These are phyloP conservation scores for Molossus molossus DNA, from an alignment of 2,797 vertebrate species.

Conservation along the genomic window DNA sequence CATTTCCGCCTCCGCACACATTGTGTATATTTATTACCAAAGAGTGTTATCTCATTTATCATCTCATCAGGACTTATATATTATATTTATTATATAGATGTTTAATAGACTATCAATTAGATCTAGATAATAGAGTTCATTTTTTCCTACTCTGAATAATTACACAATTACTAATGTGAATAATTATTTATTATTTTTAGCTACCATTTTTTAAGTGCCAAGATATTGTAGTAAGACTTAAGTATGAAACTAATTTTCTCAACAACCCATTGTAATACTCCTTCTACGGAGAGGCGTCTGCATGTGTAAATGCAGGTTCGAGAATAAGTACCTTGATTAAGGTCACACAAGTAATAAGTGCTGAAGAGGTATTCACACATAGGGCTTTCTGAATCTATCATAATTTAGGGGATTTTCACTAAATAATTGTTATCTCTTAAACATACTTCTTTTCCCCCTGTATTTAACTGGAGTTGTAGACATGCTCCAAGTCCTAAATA, in stretches of 20 bases:
- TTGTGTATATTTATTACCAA: constrained; percentile 51
- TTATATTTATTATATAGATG: constrained; percentile 54
- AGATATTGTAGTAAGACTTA: neutral
- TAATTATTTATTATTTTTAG: constrained; percentile 1
- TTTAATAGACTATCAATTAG: neutral
- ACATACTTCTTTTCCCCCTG: neutral
- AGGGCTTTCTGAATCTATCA: neutral
- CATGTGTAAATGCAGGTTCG: neutral
- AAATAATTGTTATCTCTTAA: neutral
- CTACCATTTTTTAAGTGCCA: constrained; percentile 26
- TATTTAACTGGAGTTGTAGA: neutral
- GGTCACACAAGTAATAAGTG: neutral
- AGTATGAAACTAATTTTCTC: constrained; percentile 21
- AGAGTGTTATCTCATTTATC: constrained; percentile 39
- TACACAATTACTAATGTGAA: neutral
- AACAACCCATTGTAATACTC: neutral
- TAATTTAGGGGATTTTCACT: neutral
- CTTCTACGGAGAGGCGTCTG: neutral
- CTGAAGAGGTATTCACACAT: neutral
- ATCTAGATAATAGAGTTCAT: neutral
- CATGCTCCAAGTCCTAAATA: neutral
- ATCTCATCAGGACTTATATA: constrained; percentile 16
- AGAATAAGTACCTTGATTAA: neutral
- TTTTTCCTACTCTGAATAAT: constrained; percentile 38
- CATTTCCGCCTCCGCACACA: neutral